These are phyloP conservation scores for Cabera pusaria DNA, from an alignment of 2,888 invertebrate genomes.

Conservation along the genomic window DNA sequence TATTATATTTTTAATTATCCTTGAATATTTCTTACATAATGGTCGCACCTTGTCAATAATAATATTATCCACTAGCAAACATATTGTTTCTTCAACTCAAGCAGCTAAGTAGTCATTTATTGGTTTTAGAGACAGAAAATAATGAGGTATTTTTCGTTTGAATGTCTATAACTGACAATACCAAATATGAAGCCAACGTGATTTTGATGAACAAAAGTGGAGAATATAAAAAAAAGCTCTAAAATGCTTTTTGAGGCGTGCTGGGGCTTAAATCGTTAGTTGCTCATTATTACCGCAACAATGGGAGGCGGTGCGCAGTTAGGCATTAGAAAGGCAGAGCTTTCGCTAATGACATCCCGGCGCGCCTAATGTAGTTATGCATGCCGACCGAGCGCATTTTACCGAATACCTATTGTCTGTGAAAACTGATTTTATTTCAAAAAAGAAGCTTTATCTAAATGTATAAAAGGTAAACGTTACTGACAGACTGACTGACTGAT, in stretches of 20 bases:
- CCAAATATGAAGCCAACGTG: slow-evolving; percentile 7
- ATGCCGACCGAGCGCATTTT: slow-evolving; percentile 58
- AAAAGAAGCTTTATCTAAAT: no score
- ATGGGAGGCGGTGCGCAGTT: slow-evolving; percentile 73
- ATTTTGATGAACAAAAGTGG: slow-evolving; percentile 18
- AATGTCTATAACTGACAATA: no score
- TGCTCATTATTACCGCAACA: slow-evolving; percentile 75
- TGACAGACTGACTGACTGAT: no score
- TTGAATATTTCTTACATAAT: no score
- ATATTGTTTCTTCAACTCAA: no score
- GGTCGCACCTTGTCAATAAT: no score
- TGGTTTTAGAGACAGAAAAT: no score
- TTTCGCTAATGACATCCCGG: slow-evolving; percentile 77
- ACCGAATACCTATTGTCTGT: slow-evolving; percentile 70
- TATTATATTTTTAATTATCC: no score
- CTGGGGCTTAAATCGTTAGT: slow-evolving; percentile 70
- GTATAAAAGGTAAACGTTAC: no score
- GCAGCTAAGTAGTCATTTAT: no score
- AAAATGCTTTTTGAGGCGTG: slow-evolving; percentile 46
- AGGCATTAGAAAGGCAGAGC: slow-evolving; percentile 79
- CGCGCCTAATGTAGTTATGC: slow-evolving; percentile 45
- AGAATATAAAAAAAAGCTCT: slow-evolving; percentile 24
- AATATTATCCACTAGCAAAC: no score
- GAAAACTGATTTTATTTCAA: slow-evolving; percentile 34
- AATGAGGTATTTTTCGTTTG: no score